Conservation (phyloP, 1,140 invertebrate genomes). For the Drosophila varians region DNA sequence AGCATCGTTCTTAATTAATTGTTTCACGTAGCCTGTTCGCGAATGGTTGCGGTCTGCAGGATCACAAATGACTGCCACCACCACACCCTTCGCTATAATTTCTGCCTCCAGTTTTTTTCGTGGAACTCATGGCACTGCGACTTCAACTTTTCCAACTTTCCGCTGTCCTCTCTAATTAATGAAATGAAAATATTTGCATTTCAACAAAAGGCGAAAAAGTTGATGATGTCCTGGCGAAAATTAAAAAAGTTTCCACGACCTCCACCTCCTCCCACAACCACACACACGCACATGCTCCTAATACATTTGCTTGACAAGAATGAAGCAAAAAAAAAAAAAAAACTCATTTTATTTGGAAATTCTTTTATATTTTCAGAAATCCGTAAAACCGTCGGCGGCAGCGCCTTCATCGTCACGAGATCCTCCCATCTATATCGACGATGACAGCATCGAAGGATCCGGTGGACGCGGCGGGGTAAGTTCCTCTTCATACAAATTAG, state of each 20-base stretch:
- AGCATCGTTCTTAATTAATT: conserved; percentile 71
- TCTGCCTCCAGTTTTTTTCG: background rate
- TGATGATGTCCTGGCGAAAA: conserved; percentile 42
- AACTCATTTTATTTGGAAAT: conserved; percentile 6
- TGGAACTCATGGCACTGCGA: background rate
- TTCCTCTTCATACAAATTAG: conserved; percentile 38
- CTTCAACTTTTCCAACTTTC: conserved; percentile 11
- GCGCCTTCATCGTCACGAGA: conserved; percentile 54
- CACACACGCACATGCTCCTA: background rate
- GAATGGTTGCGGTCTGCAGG: conserved; percentile 42
- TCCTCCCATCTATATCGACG: conserved; percentile 84
- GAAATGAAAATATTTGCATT: conserved; percentile 73
- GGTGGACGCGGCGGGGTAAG: conserved; percentile 84
- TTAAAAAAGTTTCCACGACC: conserved; percentile 64
- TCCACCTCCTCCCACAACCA: background rate
- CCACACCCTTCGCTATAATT: no score
- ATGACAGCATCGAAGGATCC: conserved; percentile 84
- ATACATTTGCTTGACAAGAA: conserved; percentile 9
- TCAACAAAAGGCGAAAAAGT: conserved; percentile 29
- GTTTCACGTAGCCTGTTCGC: conserved; percentile 42
- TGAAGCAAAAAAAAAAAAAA: background rate
- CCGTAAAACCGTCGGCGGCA: conserved; percentile 61
- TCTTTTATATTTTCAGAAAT: conserved; percentile 69
- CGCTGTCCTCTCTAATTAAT: conserved; percentile 55
- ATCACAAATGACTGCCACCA: conserved; percentile 32